A percentile compares a stretch with the other conserved stretches of the same genome.
Evolutionary conservation across 2,113 vertebrate species (phyloP).

Genomic region (Triplophysa rosa): DNA sequence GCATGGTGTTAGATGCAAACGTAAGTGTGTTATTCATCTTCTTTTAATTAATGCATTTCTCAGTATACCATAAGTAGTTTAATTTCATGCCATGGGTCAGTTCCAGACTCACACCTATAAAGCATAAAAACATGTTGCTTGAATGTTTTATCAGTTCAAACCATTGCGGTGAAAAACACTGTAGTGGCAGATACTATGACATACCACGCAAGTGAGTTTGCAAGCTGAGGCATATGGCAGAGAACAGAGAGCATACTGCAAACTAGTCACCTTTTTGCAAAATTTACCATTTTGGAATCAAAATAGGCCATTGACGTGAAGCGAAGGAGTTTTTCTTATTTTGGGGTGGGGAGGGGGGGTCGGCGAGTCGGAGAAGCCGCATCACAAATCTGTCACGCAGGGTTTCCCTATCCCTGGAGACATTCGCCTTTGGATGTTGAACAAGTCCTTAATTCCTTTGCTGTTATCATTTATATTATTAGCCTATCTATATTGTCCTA

Average conservation of each 20-base stretch:
- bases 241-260: too few relatives aligned
- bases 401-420: neutral
- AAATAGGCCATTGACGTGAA: neutral
- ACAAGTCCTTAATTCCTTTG: neutral
- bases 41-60: neutral
- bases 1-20: neutral
- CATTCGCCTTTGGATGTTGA: constrained; percentile 2
- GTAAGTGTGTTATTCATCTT: constrained; percentile 3
- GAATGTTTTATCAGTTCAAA: constrained; percentile 15
- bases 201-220: neutral
- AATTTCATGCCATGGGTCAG: neutral
- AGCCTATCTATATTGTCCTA: too few relatives aligned
- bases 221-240: neutral
- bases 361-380: neutral
- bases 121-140: constrained; percentile 1
- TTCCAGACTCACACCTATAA: constrained; percentile 3
- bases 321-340: neutral
- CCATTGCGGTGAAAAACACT: neutral
- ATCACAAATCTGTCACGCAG: neutral
- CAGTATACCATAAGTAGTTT: neutral
- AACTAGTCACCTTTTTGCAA: too few relatives aligned
- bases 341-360: neutral
- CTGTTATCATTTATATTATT: neutral
- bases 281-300: neutral
- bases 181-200: constrained; percentile 13